phyloP scores from a whole-genome alignment of 2,113 vertebrate genomes.

The Podarcis muralis region DNA sequence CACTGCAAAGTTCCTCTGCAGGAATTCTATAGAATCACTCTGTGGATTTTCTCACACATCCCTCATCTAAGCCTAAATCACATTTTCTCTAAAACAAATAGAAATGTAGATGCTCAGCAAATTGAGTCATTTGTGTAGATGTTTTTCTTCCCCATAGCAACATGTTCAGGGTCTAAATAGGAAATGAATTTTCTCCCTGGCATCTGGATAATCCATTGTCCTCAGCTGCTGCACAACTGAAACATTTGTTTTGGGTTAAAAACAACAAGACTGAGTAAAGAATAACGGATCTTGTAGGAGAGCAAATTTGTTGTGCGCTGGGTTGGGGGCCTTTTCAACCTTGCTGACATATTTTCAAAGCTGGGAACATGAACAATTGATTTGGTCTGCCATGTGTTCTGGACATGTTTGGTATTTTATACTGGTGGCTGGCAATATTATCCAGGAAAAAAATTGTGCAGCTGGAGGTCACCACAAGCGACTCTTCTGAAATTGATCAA shows the following conservation, averaged over 20 bases:
- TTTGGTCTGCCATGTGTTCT: not conserved
- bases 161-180: not conserved
- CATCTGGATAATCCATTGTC: fast-evolving
- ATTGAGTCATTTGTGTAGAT: no score
- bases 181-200: not conserved
- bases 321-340: not conserved
- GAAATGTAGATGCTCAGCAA: not conserved
- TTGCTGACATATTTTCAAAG: not conserved
- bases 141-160: not conserved
- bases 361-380: not conserved
- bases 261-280: fast-evolving
- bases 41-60: not conserved
- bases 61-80: not conserved
- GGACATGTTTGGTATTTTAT: not conserved
- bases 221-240: not conserved
- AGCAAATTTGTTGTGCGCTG: no score
- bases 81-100: not conserved
- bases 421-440: not conserved
- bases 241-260: not conserved
- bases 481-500: not conserved
- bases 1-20: not conserved
- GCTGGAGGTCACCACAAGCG: not conserved
- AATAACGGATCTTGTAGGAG: fast-evolving
- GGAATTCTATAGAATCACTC: not conserved
- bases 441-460: not conserved